Evolutionary conservation across 2,797 vertebrate species (phyloP).

Genomic region (Ceryle rudis): DNA sequence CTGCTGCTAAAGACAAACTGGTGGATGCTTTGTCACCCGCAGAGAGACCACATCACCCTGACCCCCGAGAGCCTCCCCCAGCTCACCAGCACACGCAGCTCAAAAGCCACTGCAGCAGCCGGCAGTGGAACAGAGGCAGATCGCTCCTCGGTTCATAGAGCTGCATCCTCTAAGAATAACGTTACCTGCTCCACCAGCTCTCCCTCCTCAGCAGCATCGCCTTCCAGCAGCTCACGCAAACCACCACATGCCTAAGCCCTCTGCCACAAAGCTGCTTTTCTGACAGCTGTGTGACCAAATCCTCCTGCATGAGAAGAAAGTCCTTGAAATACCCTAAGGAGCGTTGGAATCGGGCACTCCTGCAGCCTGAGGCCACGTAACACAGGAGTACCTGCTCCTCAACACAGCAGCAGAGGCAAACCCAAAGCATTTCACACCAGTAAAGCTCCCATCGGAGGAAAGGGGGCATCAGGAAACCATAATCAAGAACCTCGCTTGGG

Average conservation of each 20-base stretch:
- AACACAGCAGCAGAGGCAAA: not conserved
- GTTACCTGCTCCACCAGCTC: not conserved
- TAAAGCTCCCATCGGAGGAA: not conserved
- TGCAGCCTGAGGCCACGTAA: fast-evolving
- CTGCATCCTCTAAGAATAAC: not conserved
- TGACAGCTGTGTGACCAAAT: not conserved
- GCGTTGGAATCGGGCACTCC: not conserved
- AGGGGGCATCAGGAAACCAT: not conserved
- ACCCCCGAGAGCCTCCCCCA: not conserved
- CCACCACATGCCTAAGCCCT: not conserved
- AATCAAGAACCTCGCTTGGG: not conserved
- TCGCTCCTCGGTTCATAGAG: not conserved
- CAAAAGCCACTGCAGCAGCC: not conserved
- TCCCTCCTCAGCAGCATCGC: not conserved
- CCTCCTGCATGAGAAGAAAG: not conserved
- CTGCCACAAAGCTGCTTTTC: not conserved
- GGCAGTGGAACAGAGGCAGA: not conserved
- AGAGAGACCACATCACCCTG: not conserved
- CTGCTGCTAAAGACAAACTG: not conserved
- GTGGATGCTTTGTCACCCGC: not conserved
- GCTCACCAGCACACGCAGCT: not conserved
- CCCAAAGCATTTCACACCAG: not conserved
- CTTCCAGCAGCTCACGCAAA: not conserved
- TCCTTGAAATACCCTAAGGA: not conserved
- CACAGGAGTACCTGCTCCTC: not conserved